Conservation (phyloP, 2,113 vertebrate genomes). For the Crotalus viridis region DNA sequence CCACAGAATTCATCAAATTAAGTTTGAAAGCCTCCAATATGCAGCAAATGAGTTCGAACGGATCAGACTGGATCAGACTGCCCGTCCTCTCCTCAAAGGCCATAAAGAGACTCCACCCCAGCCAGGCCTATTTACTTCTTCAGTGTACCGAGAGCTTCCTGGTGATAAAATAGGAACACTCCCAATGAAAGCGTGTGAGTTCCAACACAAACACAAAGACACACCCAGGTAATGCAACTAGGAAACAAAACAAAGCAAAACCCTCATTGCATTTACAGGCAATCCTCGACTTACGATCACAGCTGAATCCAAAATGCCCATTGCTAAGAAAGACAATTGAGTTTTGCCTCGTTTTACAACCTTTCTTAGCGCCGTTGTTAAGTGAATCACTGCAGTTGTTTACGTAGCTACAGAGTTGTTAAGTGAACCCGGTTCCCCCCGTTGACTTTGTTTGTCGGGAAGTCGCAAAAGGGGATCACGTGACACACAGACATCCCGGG, state of each 20-base stretch:
- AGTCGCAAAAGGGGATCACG: too few relatives aligned
- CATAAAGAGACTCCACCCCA: background rate
- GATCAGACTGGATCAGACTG: background rate
- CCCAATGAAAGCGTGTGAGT: background rate
- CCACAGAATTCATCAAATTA: background rate
- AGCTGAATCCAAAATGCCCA: too few relatives aligned
- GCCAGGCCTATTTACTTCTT: background rate
- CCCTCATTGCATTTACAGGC: background rate
- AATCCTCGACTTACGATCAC: background rate
- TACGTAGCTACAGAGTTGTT: too few relatives aligned
- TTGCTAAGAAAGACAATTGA: background rate
- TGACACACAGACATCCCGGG: too few relatives aligned
- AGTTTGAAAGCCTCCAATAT: background rate
- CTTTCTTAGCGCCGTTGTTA: too few relatives aligned
- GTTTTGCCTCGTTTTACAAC: too few relatives aligned
- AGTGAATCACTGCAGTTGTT: too few relatives aligned
- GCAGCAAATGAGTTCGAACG: background rate
- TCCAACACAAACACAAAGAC: background rate
- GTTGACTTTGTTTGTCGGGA: too few relatives aligned
- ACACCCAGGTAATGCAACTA: background rate
- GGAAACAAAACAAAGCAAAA: background rate
- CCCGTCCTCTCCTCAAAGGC: background rate
- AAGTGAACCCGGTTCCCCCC: too few relatives aligned
- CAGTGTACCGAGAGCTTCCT: background rate
- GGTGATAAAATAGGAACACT: background rate